Base-by-base conservation (phyloP, 1,140 invertebrate genomes). In the Mylabris phalerata region DNA sequence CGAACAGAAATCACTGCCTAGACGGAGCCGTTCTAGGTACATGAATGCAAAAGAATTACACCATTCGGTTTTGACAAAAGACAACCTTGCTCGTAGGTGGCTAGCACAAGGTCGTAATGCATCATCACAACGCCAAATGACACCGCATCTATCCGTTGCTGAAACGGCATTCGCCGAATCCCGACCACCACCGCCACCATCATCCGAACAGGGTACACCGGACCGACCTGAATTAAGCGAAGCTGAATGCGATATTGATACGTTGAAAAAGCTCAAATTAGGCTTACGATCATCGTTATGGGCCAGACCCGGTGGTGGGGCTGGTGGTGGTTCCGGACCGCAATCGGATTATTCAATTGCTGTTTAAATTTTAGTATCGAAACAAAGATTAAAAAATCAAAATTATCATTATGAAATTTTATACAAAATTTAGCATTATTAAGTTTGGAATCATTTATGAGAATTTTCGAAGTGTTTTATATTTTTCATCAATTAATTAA, bases 241-340 rank as follows among this genome's bases (percentile, higher is more conserved):
- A 67, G 83, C 84, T 38, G 85, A 87, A 71, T 86, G 84, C 75
- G 86, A 88, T 75, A 84, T 86, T 70, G 86, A 87, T 65, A 86
- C 85, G n/a, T 69, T 88, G 50, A 87, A 88, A 68, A 88, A 87
- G 71, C 72, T 87, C 40, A 87, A 88, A 74, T 74, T 87, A 42
- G 85, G 85, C 4, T 73, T 85, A 62, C 75, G 84, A 48, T 86
- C 84, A 38, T 84, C 84, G n/a, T 74, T 88, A 6, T 88, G 86
- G 86, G 86, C 85, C 11, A 78, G 83, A 58, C 85, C 86, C 9
- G 2, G 41, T 42, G 41, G 32, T 32, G 32, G 32, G 4, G 32
- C 4, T 32, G 32, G 32, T 32, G 75, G 60, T 51, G 62, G 70
- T 50, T 78, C 78, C 52, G 76, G 78, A 38, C 80, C 82, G 61